Evolutionary conservation across 2,888 invertebrate species (phyloP).

Genomic region (Oxyteleia sp.): DNA sequence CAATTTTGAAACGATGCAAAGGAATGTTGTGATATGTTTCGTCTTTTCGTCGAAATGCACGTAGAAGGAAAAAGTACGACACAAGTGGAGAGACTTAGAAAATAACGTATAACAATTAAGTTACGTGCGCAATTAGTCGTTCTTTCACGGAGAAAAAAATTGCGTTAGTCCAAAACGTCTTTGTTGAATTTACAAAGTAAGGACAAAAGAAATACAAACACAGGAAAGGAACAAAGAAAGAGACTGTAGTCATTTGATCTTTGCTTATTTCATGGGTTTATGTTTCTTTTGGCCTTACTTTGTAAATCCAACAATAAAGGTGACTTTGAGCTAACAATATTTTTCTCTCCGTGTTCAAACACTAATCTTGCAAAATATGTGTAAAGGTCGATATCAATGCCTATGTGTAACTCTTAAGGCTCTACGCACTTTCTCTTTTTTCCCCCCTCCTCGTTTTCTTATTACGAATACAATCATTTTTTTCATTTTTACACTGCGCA

Average conservation of each 20-base stretch:
- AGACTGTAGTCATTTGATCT: too few species aligned
- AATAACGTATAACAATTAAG: slow-evolving; percentile 1
- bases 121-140: slow-evolving; percentile 7
- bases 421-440: slow-evolving; percentile 48
- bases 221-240: too few species aligned
- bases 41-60: slow-evolving; percentile 45
- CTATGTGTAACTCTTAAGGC: slow-evolving; percentile 57
- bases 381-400: slow-evolving; percentile 41
- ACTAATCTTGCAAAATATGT: slow-evolving; percentile 37
- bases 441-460: slow-evolving; percentile 3
- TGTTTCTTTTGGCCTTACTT: too few species aligned
- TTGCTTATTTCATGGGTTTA: too few species aligned
- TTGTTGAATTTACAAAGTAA: too few species aligned
- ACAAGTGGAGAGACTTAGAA: neutral
- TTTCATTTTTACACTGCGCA: slow-evolving; percentile 40
- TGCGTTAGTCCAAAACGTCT: too few species aligned
- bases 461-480: slow-evolving; percentile 41
- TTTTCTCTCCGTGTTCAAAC: too few species aligned
- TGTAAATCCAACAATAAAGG: too few species aligned
- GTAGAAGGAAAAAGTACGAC: neutral
- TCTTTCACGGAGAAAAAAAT: too few species aligned
- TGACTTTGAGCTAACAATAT: too few species aligned
- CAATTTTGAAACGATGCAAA: slow-evolving; percentile 38
- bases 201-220: too few species aligned
- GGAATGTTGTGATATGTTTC: slow-evolving; percentile 67